A percentile compares a stretch with the other conserved stretches of the same genome.
These are phyloP conservation scores for Pristionchus pacificus DNA, from an alignment of 1,140 invertebrate genomes.

Conservation along the genomic window DNA sequence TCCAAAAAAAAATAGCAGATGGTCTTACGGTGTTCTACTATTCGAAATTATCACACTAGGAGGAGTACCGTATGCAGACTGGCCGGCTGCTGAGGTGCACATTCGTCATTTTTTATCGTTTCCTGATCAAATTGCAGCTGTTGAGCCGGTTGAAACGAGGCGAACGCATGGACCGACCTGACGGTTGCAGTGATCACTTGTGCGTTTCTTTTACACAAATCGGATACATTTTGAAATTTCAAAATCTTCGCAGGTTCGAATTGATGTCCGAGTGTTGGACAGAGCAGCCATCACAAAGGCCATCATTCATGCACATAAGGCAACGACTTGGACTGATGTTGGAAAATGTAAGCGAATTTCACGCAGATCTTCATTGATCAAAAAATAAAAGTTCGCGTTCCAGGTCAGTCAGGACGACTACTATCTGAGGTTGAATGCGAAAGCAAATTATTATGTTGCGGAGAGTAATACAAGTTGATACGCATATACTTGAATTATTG, in stretches of 20 bases:
- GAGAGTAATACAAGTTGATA: no score
- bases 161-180: conserved; percentile 60
- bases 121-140: conserved; percentile 44
- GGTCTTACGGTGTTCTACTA: conserved; percentile 62
- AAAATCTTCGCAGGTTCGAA: conserved; percentile 49
- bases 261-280: conserved; percentile 52
- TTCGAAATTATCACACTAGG: conserved; percentile 62
- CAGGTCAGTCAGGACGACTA: no score
- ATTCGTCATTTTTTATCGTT: neutral
- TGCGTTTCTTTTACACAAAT: conserved; percentile 55
- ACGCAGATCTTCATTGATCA: conserved; percentile 18
- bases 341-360: conserved; percentile 49
- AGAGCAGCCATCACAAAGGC: conserved; percentile 38
- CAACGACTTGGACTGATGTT: conserved; percentile 50
- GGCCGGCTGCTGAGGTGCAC: neutral
- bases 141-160: conserved; percentile 57
- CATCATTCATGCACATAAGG: conserved; percentile 42
- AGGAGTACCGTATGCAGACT: conserved; percentile 58
- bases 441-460: no score
- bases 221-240: no score
- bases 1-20: no score
- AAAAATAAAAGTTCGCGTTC: no score
- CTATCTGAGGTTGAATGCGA: no score
- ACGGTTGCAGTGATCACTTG: conserved; percentile 60
- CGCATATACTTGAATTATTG: no score